Percentiles rank a stretch among this genome's conserved stretches.
phyloP scores from a whole-genome alignment of 2,113 vertebrate species.

The Zingel zingel region DNA sequence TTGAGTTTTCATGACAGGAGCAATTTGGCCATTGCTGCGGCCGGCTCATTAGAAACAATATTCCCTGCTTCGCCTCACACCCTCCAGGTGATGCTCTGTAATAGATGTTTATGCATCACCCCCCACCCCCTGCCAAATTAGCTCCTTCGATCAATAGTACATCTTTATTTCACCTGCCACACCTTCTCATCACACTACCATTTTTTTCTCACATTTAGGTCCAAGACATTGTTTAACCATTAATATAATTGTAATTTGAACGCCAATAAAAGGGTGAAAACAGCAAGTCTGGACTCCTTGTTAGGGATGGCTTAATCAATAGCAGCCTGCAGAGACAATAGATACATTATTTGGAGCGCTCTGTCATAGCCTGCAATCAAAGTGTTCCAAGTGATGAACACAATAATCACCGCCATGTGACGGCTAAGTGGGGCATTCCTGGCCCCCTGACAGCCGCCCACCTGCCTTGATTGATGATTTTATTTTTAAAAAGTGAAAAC shows the following conservation, averaged over 20 bases:
- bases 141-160: constrained; percentile 37
- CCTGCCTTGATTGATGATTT: constrained; percentile 85
- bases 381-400: constrained; percentile 49
- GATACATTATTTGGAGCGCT: constrained; percentile 52
- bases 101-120: constrained; percentile 47
- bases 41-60: constrained; percentile 53
- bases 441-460: constrained; percentile 73
- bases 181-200: not conserved
- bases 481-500: constrained; percentile 84
- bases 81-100: constrained; percentile 36
- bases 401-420: constrained; percentile 76
- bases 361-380: constrained; percentile 45
- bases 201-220: not conserved
- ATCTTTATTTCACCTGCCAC: constrained; percentile 37
- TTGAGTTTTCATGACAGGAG: constrained; percentile 36
- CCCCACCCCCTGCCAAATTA: constrained; percentile 35
- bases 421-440: constrained; percentile 66
- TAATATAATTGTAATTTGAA: constrained; percentile 59
- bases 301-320: constrained; percentile 58
- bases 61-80: constrained; percentile 26
- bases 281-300: constrained; percentile 5
- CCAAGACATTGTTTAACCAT: constrained; percentile 35
- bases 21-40: constrained; percentile 45
- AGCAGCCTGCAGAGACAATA: constrained; percentile 55
- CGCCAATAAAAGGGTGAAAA: constrained; percentile 21